Base-by-base conservation (phyloP, 2,888 invertebrate genomes). In the Ormyrus thymus region DNA sequence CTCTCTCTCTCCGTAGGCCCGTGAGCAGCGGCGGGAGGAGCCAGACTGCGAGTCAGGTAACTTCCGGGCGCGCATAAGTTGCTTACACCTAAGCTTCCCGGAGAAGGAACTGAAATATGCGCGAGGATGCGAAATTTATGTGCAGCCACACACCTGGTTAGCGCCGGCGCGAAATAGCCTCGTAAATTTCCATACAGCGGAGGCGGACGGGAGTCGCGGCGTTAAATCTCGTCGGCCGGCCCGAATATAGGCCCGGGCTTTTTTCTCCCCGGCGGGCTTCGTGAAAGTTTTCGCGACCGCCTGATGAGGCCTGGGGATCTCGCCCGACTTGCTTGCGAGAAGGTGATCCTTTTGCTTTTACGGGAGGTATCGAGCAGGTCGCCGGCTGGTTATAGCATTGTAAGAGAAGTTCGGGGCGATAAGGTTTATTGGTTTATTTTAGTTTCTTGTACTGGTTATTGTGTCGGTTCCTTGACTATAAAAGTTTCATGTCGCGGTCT, bases 101-200 rank as follows among this genome's bases (percentile, higher is more conserved):
- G 13, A 29, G 83, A 84, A 29, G 83, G 50, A n/a, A 15, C 86
- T 89, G 87, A 89, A 89, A 89, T 89, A 89, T 88, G 87, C 86
- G 84, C 85, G 84, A 86, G 87, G 86, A 89, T 89, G 88, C 82
- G 84, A 87, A 89, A 89, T 89, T 89, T 89, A 89, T 89, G 88
- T 86, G 86, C 87, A 89, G 89, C 89, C 88, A 88, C 88, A 88
- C 89, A 89, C 89, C 89, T 89, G 89, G 89, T 89, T 89, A 88
- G 88, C 87, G 89, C 89, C 87, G 87, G 87, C 86, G 87, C 87
- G 87, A 87, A 87, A 89, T 88, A 86, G 87, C 87, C 86, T 86
- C 89, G 87, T 89, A 89, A 89, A 89, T 89, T 89, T 87, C 85
- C 86, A 86, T 87, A 87, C 87, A 85, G 29, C 83, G 79, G 74